Percentiles rank a stretch among this genome's conserved stretches.
phyloP scores from a whole-genome alignment of 1,140 invertebrate species.

The Paraescarpia echinospica region DNA sequence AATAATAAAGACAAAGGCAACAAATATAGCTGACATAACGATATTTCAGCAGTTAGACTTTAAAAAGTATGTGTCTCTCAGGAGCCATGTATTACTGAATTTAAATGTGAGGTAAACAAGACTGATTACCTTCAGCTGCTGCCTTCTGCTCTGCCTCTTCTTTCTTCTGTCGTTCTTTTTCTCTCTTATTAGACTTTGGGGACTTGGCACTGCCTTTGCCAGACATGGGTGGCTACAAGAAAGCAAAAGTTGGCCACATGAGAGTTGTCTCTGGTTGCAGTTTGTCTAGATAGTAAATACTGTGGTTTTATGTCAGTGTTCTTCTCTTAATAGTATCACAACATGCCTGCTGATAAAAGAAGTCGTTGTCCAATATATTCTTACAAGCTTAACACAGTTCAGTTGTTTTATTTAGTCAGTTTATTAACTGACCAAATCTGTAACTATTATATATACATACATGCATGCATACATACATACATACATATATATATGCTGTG shows the following conservation, averaged over 20 bases:
- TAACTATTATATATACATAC: too few species aligned
- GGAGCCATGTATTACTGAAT: not conserved
- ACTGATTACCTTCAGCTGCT: not conserved
- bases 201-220: not conserved
- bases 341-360: not conserved
- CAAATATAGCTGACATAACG: not conserved
- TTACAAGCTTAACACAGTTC: too few species aligned
- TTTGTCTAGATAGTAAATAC: not conserved
- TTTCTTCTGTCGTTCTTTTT: not conserved
- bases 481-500: too few species aligned
- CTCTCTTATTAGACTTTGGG: not conserved
- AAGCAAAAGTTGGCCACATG: not conserved
- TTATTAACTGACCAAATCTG: not conserved
- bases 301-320: not conserved
- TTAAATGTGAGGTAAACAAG: not conserved
- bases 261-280: too few species aligned
- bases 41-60: not conserved
- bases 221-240: not conserved
- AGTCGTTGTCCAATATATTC: too few species aligned
- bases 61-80: not conserved
- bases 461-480: too few species aligned
- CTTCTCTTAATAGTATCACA: not conserved
- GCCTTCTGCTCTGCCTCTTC: not conserved
- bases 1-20: not conserved
- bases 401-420: too few species aligned